Conservation (phyloP, 2,113 vertebrate species). For the Myiozetetes cayanensis region DNA sequence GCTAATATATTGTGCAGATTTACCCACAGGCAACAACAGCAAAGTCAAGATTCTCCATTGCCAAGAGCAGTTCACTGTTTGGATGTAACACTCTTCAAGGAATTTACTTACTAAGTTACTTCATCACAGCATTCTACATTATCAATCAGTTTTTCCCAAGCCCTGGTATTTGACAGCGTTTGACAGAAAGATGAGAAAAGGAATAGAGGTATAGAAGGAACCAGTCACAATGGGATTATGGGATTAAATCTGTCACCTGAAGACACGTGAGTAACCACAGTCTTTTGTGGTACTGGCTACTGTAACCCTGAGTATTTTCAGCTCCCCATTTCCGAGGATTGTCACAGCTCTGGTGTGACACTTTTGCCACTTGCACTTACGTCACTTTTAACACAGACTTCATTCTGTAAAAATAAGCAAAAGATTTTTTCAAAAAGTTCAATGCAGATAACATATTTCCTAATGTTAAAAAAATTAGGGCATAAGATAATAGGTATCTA, state of each 20-base stretch:
- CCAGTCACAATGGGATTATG: background rate
- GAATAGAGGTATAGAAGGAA: background rate
- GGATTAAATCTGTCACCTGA: background rate
- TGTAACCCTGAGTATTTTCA: background rate
- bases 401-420: background rate
- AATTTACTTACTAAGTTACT: background rate
- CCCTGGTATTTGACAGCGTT: background rate
- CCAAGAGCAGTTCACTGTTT: background rate
- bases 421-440: background rate
- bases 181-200: background rate
- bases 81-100: background rate
- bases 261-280: background rate
- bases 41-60: background rate
- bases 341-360: background rate
- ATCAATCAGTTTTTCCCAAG: background rate
- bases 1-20: background rate
- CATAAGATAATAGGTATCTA: background rate
- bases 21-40: background rate
- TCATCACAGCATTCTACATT: background rate
- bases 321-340: background rate
- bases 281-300: background rate
- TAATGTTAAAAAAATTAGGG: accelerated
- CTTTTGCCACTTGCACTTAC: background rate
- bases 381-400: background rate
- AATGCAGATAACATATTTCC: background rate